Conservation (phyloP, 2,797 vertebrate species). For the Echeneis naucrates region DNA sequence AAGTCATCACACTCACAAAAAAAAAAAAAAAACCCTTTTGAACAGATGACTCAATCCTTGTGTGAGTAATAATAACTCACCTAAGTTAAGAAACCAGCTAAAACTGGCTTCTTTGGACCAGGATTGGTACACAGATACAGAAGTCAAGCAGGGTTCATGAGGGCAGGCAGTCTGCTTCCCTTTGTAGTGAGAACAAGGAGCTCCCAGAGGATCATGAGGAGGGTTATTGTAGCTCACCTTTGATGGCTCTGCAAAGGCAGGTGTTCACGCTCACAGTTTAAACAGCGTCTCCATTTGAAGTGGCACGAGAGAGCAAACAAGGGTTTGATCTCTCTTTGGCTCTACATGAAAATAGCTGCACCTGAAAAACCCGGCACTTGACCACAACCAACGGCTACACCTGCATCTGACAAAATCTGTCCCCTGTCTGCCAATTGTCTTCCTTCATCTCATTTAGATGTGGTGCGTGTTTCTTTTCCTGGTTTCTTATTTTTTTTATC, state of each 20-base stretch:
- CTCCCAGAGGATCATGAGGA: slow-evolving; percentile 41
- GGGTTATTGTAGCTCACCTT: slow-evolving; percentile 57
- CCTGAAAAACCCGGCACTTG: slow-evolving; percentile 46
- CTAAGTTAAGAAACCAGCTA: neutral
- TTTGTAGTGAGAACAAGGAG: slow-evolving; percentile 61
- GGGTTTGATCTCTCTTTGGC: slow-evolving; percentile 65
- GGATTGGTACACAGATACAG: slow-evolving; percentile 7
- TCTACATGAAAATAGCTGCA: slow-evolving; percentile 59
- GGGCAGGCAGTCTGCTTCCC: slow-evolving; percentile 39
- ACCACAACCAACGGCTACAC: slow-evolving; percentile 55
- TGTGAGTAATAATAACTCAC: slow-evolving; percentile 1
- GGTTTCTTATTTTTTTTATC: neutral
- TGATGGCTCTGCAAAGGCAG: slow-evolving; percentile 67
- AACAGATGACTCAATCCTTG: no score
- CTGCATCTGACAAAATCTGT: slow-evolving; percentile 46
- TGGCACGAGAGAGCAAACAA: slow-evolving; percentile 44
- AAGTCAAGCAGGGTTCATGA: slow-evolving; percentile 62
- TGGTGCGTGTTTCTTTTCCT: neutral
- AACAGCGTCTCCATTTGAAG: slow-evolving; percentile 66
- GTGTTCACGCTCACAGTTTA: slow-evolving; percentile 67
- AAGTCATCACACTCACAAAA: no score
- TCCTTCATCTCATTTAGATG: slow-evolving; percentile 2
- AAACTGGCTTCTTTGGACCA: slow-evolving; percentile 12
- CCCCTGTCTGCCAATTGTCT: slow-evolving; percentile 17
- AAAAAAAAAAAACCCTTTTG: no score